Evolutionary conservation across 2,888 invertebrate species (phyloP), one percentile per base, ranked within the genome.

Genomic region (Hyppa rectilinea): DNA sequence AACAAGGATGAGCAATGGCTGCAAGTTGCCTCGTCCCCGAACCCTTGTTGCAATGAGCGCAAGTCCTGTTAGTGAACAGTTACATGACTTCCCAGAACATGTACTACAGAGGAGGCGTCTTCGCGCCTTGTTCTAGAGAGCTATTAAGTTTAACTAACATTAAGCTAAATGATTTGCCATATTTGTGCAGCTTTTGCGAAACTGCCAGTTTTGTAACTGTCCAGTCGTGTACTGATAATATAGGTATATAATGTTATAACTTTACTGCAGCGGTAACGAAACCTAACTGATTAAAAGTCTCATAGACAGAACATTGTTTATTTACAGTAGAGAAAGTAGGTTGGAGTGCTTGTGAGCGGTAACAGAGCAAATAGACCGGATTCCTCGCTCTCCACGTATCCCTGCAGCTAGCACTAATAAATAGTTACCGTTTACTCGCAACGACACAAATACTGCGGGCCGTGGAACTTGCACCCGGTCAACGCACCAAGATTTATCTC

Each of bases 381-480:
- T 80, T 74, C 83, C 79, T 74, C 65, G 80, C 55, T 29, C 53
- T 31, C 47, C 79, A 68, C 55, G 65, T 75, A 80, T 73, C 60
- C 80, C 81, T 83, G 75, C 66, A 74, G 47, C 80, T 66, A 79
- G 75, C 64, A 70, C 77, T 71, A 83, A 81, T 78, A 82, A 86
- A 88, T 90, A 91, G 91, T 92, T 91, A 92, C 92, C 92, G 89
- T 90, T 88, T 86, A 87, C 82, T 77, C 71, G 73, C 76, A 63
- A 83, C 82, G 84, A 87, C 87, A 89, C 87, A 86, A 87, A 87
- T 84, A 87, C 80, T 82, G 78, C 84, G 53, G 80, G 88, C 84
- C 90, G 88, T 87, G 87, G 90, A 88, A 88, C 91, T 84, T 84
- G 90, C 89, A 83, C 85, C 89, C 93, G 93, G 92, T 92, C 94